Evolutionary conservation across 2,113 vertebrate species (phyloP), one percentile per base, ranked within the genome.

Genomic region (Ictidomys tridecemlineatus): DNA sequence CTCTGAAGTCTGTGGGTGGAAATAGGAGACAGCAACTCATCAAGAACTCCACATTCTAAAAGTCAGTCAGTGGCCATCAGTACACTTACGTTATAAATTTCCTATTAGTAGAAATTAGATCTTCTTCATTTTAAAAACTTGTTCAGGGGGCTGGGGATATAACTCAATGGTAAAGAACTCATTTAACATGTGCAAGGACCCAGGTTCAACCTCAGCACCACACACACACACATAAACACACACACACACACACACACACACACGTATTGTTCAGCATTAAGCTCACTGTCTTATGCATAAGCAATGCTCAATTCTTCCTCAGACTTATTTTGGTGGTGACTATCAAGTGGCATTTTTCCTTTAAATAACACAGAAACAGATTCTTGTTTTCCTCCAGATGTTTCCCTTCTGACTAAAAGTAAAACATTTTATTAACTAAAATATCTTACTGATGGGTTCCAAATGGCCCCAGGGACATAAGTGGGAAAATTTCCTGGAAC

Each of bases 351-450:
- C 34, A 51, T 89, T 95, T 94, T 93, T 79, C 78, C 69, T 93
- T 91, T 93, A 93, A 95, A 70, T 61, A 93, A 93, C 17, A 42
- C 63, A 72, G 42, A 92, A 89, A 80, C 16, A 13, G 6, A 90
- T n/a, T 88, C 67, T 77, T 80, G 45, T 69, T 96, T 95, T 95
- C 67, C 39, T 82, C 72, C 79, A 95, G 58, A 92, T 92, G 82
- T 88, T 94, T 96, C 24, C 12, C 18, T 72, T 96, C 88, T 88
- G 67, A 84, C 24, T 28, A 86, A 56, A 22, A 94, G 89, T 79
- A 76, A 94, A 96, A 76, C 28, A 70, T 86, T 92, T 92, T 96
- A 87, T 84, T 94, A 94, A 94, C 51, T 67, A 87, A 96, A 96
- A 84, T 95, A 72, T 85, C 58, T 74, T 37, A 70, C 67, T 84